A percentile compares a stretch with the other conserved stretches of the same genome.
phyloP scores from a whole-genome alignment of 2,113 vertebrate genomes.

The Cyprinodon variegatus region DNA sequence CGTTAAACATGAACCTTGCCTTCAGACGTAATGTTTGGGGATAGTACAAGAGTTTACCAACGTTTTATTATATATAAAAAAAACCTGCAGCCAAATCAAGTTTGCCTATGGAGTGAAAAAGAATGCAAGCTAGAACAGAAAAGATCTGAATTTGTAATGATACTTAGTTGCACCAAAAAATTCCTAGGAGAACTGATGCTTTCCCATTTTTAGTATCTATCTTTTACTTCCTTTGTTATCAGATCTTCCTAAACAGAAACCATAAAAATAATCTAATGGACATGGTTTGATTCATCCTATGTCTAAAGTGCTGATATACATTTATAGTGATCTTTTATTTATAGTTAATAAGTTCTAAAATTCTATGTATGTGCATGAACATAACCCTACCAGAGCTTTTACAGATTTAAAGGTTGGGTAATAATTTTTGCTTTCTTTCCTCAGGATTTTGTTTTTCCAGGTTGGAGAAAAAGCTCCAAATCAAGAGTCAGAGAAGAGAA shows the following conservation, averaged over 20 bases:
- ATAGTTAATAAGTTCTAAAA: not conserved
- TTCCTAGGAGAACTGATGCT: no score
- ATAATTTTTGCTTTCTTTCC: constrained; percentile 25
- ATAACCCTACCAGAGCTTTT: constrained; percentile 31
- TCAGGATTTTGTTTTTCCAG: constrained; percentile 45
- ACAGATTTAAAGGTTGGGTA: constrained; percentile 43
- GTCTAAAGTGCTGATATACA: constrained; percentile 1
- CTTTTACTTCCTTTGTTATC: not conserved
- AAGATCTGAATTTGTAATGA: not conserved
- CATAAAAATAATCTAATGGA: not conserved
- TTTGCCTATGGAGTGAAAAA: not conserved
- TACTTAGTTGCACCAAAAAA: not conserved
- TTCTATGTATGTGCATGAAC: constrained; percentile 12
- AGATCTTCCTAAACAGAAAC: no score
- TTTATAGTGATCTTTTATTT: not conserved
- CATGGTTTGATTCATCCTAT: not conserved
- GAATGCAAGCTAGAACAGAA: not conserved
- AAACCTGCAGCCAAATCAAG: not conserved
- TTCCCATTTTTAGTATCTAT: not conserved
- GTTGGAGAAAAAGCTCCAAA: constrained; percentile 34
- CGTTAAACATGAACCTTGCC: constrained; percentile 16
- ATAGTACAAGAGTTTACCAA: constrained; percentile 12
- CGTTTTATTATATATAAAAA: not conserved
- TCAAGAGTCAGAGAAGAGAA: constrained; percentile 23
- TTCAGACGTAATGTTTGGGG: constrained; percentile 18